These are phyloP conservation scores for Dinothrombium tinctorium DNA, from an alignment of 1,140 invertebrate species.

Conservation along the genomic window DNA sequence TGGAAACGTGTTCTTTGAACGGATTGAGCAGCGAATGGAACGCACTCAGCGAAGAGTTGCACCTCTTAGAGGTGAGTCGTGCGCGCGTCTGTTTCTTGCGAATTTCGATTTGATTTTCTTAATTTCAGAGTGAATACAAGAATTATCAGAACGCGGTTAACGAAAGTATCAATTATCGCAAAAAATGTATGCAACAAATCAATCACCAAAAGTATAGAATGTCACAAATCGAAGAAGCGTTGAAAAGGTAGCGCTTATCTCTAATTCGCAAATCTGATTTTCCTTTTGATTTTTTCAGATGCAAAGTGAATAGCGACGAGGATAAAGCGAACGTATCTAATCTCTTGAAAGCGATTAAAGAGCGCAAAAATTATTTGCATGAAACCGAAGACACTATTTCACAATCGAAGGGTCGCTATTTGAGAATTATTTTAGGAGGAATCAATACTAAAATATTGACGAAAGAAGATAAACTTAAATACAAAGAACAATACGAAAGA, in stretches of 20 bases:
- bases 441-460: slow-evolving; percentile 92
- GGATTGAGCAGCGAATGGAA: too few species aligned
- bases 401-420: slow-evolving; percentile 61
- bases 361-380: not conserved
- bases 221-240: slow-evolving; percentile 43
- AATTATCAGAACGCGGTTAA: too few species aligned
- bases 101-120: too few species aligned
- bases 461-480: slow-evolving; percentile 81
- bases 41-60: too few species aligned
- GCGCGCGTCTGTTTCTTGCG: too few species aligned
- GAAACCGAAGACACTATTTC: slow-evolving; percentile 35
- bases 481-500: slow-evolving; percentile 96
- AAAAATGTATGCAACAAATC: slow-evolving; percentile 63
- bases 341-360: not conserved
- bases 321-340: slow-evolving; percentile 46
- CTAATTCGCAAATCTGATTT: not conserved
- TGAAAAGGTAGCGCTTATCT: slow-evolving; percentile 38
- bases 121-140: too few species aligned
- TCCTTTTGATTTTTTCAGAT: not conserved
- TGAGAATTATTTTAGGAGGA: slow-evolving; percentile 78
- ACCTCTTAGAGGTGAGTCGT: too few species aligned
- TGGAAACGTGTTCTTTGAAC: too few species aligned
- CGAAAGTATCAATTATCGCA: slow-evolving; percentile 51
- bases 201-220: slow-evolving; percentile 70
- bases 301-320: not conserved